These are phyloP conservation scores for Zaprionus africanus DNA, from an alignment of 1,140 invertebrate species.

Conservation along the genomic window DNA sequence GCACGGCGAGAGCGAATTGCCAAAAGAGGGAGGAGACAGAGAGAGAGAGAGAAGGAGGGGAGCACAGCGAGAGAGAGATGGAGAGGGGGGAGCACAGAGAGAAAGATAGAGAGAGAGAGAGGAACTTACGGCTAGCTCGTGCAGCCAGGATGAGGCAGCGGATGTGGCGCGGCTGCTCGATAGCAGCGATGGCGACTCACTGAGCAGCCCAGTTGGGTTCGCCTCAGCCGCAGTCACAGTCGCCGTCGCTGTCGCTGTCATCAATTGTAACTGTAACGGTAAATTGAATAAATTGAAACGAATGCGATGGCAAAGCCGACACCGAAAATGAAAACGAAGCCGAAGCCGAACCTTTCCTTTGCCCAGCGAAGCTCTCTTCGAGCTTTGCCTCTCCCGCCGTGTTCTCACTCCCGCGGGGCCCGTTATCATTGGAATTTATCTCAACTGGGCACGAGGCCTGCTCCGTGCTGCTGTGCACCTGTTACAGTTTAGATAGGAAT, in stretches of 20 bases:
- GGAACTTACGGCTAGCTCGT: slow-evolving; percentile 56
- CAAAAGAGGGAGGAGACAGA: background rate
- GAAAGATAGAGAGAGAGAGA: background rate
- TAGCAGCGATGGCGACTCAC: slow-evolving; percentile 33
- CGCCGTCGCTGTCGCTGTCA: slow-evolving; percentile 27
- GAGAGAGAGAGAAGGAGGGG: too few relatives aligned
- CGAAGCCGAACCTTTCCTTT: slow-evolving; percentile 53
- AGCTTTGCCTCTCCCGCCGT: slow-evolving; percentile 59
- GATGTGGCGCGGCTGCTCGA: slow-evolving; percentile 61
- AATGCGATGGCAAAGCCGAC: slow-evolving; percentile 28
- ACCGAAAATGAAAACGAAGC: slow-evolving; percentile 7
- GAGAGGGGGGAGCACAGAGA: too few relatives aligned
- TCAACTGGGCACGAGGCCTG: slow-evolving; percentile 49
- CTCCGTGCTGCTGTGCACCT: slow-evolving; percentile 74
- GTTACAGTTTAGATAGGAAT: slow-evolving; percentile 82
- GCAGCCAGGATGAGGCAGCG: slow-evolving; percentile 65
- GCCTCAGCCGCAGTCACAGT: slow-evolving; percentile 7
- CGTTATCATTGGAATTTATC: slow-evolving; percentile 80
- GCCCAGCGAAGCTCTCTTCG: slow-evolving; percentile 63
- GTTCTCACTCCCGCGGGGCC: slow-evolving; percentile 25
- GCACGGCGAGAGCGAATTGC: slow-evolving; percentile 23
- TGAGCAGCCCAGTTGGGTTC: slow-evolving; percentile 13
- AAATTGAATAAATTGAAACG: slow-evolving; percentile 82
- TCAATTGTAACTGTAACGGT: slow-evolving; percentile 77
- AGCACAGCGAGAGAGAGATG: too few relatives aligned